Evolutionary conservation across 2,888 invertebrate species (phyloP).

Genomic region (Electrophaes corylata): DNA sequence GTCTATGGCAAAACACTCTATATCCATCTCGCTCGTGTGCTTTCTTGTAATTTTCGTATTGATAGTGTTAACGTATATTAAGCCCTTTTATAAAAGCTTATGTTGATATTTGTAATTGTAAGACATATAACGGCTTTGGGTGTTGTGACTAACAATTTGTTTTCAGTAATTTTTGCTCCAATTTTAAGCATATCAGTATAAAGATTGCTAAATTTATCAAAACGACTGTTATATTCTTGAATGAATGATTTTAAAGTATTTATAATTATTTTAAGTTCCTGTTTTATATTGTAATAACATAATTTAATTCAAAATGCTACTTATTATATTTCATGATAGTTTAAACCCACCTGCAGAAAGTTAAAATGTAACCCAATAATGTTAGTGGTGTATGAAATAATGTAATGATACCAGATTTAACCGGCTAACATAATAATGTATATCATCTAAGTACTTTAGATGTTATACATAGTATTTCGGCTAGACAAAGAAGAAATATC

Average conservation of each 20-base stretch:
- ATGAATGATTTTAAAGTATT: slow-evolving; percentile 25
- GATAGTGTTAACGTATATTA: slow-evolving; percentile 1
- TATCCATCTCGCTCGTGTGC: slow-evolving; percentile 1
- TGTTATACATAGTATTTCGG: too few relatives aligned
- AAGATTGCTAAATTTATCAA: slow-evolving; percentile 14
- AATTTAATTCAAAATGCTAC: slow-evolving; percentile 15
- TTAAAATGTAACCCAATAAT: slow-evolving; percentile 1
- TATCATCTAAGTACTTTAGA: too few relatives aligned
- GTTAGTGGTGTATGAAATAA: slow-evolving; percentile 3
- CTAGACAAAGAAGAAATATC: too few relatives aligned
- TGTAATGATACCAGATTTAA: slow-evolving; percentile 6
- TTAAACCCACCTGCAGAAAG: slow-evolving; percentile 30
- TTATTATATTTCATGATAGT: slow-evolving; percentile 27
- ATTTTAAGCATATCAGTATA: slow-evolving; percentile 18
- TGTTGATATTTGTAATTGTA: slow-evolving; percentile 12
- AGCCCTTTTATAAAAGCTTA: slow-evolving; percentile 12
- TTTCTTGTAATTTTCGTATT: background rate
- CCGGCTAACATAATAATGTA: background rate
- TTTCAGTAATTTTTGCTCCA: slow-evolving; percentile 9
- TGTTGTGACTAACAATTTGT: slow-evolving; percentile 17
- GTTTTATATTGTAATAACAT: slow-evolving; percentile 19
- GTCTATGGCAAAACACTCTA: background rate
- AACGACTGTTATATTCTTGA: slow-evolving; percentile 16
- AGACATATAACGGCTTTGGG: slow-evolving; percentile 11
- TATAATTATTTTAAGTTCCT: slow-evolving; percentile 36